A percentile compares a stretch with the other conserved stretches of the same genome.
Evolutionary conservation across 2,113 vertebrate genomes (phyloP).

Genomic region (Archocentrus centrarchus): DNA sequence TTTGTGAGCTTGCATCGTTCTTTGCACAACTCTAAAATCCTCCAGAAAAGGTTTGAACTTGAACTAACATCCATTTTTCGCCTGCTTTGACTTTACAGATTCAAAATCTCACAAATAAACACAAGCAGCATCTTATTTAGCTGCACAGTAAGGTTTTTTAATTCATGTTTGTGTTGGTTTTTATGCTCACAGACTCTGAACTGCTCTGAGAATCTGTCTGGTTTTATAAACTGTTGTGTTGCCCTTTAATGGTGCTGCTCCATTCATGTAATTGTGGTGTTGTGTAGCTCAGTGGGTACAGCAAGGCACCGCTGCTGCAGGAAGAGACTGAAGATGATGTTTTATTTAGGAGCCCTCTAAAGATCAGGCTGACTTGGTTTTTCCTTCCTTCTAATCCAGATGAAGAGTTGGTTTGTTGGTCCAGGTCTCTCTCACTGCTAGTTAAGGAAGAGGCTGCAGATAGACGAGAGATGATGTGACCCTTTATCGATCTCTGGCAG

Average conservation of each 20-base stretch:
- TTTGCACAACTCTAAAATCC: background rate
- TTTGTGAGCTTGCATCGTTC: background rate
- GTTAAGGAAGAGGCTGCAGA: background rate
- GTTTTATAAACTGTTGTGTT: background rate
- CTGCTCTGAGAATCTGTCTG: background rate
- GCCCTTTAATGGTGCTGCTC: conserved; percentile 29
- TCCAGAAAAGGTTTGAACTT: background rate
- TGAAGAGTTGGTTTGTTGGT: background rate
- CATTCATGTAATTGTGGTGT: background rate
- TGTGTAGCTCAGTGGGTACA: background rate
- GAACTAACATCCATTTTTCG: background rate
- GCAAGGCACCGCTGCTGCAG: background rate
- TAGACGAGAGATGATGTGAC: background rate
- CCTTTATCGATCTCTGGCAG: background rate
- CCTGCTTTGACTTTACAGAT: background rate
- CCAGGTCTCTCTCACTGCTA: background rate
- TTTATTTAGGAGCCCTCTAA: background rate
- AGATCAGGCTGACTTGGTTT: fast-evolving
- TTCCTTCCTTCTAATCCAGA: background rate
- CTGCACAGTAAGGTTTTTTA: too few relatives aligned
- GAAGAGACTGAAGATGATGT: background rate
- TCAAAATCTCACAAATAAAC: background rate
- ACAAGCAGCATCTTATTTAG: background rate
- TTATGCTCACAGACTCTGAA: background rate
- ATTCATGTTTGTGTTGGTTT: background rate